Evolutionary conservation across 1,140 invertebrate genomes (phyloP).

Genomic region (Tyrophagus putrescentiae): DNA sequence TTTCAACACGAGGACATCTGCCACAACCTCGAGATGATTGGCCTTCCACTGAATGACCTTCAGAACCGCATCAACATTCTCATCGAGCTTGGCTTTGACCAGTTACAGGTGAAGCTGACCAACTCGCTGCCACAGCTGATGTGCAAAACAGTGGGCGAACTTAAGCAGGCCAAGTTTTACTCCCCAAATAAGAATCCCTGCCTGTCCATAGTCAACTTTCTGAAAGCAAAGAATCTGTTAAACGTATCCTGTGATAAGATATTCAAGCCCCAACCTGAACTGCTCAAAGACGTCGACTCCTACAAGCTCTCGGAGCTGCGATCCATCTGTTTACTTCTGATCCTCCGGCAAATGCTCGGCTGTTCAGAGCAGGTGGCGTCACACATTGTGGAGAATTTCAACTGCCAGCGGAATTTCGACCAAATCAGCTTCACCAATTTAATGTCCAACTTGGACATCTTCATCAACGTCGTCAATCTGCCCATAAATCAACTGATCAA

Average conservation of each 20-base stretch:
- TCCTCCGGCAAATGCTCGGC: neutral
- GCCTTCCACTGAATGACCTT: neutral
- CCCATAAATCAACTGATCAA: constrained; percentile 8
- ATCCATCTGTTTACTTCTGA: neutral
- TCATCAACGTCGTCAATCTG: neutral
- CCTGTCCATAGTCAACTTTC: neutral
- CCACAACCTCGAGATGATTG: neutral
- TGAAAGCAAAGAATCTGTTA: too few relatives aligned
- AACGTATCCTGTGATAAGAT: neutral
- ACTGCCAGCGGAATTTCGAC: neutral
- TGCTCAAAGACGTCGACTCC: neutral
- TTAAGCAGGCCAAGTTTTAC: neutral
- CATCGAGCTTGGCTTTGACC: neutral
- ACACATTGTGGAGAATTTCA: neutral
- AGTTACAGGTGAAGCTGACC: neutral
- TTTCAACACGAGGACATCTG: neutral
- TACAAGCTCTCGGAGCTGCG: neutral
- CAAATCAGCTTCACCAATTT: neutral
- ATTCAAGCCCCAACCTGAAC: neutral
- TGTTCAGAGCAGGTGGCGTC: neutral
- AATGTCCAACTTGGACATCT: neutral
- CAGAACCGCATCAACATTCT: constrained; percentile 8
- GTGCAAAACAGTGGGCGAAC: neutral
- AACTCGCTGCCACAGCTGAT: neutral
- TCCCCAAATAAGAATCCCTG: neutral